These are phyloP conservation scores for Lanistes nyassanus DNA, from an alignment of 1,140 invertebrate species.

Conservation along the genomic window DNA sequence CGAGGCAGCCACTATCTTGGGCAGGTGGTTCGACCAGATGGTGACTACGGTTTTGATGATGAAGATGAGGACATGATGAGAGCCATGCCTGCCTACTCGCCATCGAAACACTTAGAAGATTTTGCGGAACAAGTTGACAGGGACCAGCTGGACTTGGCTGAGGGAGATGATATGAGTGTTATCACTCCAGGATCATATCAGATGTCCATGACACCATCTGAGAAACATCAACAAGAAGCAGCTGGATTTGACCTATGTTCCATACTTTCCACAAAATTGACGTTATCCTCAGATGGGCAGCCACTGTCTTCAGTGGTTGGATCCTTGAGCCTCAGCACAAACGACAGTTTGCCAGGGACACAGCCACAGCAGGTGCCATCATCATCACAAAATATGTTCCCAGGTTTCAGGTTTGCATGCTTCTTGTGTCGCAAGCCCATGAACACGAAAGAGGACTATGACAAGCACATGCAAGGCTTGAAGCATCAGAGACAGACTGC, in stretches of 20 bases:
- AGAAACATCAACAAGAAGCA: too few relatives aligned
- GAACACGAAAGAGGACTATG: conserved; percentile 46
- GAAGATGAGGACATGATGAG: background rate
- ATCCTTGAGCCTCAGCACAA: too few relatives aligned
- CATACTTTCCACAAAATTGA: too few relatives aligned
- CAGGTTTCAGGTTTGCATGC: conserved; percentile 43
- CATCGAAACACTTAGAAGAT: background rate
- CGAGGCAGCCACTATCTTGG: background rate
- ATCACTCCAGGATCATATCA: background rate
- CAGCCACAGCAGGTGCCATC: background rate
- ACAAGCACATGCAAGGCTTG: conserved; percentile 42
- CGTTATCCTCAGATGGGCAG: too few relatives aligned
- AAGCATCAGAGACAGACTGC: conserved; percentile 42
- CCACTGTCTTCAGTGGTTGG: too few relatives aligned
- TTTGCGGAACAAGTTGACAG: background rate
- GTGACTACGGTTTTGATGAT: conserved; percentile 1
- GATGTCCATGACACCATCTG: background rate
- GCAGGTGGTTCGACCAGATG: conserved; percentile 3
- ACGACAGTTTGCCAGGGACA: too few relatives aligned
- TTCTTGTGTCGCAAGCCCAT: conserved; percentile 44
- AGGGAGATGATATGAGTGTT: background rate
- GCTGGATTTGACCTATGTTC: too few relatives aligned
- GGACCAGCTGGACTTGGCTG: background rate
- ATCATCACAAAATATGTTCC: background rate
- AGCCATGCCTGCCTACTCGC: background rate